Percentiles rank a stretch among this genome's conserved stretches.
Evolutionary conservation across 1,140 invertebrate species (phyloP).

Genomic region (Aphaenogaster ashmeadi): DNA sequence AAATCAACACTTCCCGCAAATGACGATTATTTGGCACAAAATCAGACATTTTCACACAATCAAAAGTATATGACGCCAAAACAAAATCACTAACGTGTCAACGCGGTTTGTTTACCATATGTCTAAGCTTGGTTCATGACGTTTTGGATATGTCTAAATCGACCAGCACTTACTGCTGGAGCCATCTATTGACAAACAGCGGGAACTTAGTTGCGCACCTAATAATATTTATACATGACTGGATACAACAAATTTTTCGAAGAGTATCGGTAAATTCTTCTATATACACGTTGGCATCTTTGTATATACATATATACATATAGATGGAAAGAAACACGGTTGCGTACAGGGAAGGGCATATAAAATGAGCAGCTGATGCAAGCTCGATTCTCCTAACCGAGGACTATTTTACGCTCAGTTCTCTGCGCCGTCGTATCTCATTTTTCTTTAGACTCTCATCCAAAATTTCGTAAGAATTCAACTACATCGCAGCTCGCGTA

Average conservation of each 20-base stretch:
- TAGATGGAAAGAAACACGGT: slow-evolving; percentile 16
- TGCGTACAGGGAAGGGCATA: slow-evolving; percentile 28
- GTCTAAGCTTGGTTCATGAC: too few relatives aligned
- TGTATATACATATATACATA: not conserved
- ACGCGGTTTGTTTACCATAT: too few relatives aligned
- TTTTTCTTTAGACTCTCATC: slow-evolving; percentile 78
- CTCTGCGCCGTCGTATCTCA: slow-evolving; percentile 83
- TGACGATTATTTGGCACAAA: too few relatives aligned
- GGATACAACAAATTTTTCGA: not conserved
- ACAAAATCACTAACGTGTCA: too few relatives aligned
- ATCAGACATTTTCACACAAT: too few relatives aligned
- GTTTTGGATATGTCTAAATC: too few relatives aligned
- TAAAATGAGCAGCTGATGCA: slow-evolving; percentile 48
- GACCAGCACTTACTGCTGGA: too few relatives aligned
- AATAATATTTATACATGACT: not conserved
- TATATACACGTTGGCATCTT: slow-evolving; percentile 1
- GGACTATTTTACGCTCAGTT: slow-evolving; percentile 84
- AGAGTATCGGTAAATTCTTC: not conserved
- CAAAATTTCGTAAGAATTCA: slow-evolving; percentile 67
- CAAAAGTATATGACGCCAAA: too few relatives aligned
- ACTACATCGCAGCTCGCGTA: slow-evolving; percentile 29
- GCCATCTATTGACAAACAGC: too few relatives aligned
- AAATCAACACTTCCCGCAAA: too few relatives aligned
- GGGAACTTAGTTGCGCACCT: too few relatives aligned
- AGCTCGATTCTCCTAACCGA: slow-evolving; percentile 28